These are phyloP conservation scores for Zaprionus camerounensis DNA, from an alignment of 1,140 invertebrate genomes.

Conservation along the genomic window DNA sequence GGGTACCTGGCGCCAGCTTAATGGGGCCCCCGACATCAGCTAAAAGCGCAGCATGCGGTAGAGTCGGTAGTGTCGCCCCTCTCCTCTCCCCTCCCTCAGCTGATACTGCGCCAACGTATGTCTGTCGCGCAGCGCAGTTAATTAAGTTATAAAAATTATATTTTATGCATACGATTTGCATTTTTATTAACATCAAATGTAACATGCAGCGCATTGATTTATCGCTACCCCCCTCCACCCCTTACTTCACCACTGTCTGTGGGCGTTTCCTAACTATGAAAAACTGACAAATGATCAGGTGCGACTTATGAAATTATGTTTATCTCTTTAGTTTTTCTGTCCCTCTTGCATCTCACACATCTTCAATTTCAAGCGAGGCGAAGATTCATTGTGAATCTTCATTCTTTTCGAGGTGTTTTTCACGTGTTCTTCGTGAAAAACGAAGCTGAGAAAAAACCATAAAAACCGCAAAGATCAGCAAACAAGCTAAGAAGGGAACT, in stretches of 20 bases:
- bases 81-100: background rate
- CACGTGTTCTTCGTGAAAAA: conserved; percentile 4
- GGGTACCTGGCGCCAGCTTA: conserved; percentile 69
- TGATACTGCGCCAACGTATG: background rate
- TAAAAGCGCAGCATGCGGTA: conserved; percentile 50
- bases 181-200: conserved; percentile 77
- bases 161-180: conserved; percentile 81
- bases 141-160: conserved; percentile 83
- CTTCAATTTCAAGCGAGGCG: conserved; percentile 2
- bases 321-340: background rate
- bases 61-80: background rate
- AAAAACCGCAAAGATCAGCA: conserved; percentile 10
- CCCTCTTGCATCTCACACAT: background rate
- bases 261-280: conserved; percentile 37
- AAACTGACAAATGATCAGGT: conserved; percentile 76
- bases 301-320: conserved; percentile 66
- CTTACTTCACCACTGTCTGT: conserved; percentile 20
- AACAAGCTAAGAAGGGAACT: background rate
- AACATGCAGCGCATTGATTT: conserved; percentile 72
- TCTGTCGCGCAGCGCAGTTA: conserved; percentile 49
- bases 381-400: background rate
- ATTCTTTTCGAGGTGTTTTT: background rate
- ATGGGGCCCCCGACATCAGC: conserved; percentile 60
- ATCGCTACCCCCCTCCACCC: conserved; percentile 22
- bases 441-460: background rate